These are phyloP conservation scores for Silurus lanzhouensis DNA, from an alignment of 2,797 vertebrate species.

Conservation along the genomic window DNA sequence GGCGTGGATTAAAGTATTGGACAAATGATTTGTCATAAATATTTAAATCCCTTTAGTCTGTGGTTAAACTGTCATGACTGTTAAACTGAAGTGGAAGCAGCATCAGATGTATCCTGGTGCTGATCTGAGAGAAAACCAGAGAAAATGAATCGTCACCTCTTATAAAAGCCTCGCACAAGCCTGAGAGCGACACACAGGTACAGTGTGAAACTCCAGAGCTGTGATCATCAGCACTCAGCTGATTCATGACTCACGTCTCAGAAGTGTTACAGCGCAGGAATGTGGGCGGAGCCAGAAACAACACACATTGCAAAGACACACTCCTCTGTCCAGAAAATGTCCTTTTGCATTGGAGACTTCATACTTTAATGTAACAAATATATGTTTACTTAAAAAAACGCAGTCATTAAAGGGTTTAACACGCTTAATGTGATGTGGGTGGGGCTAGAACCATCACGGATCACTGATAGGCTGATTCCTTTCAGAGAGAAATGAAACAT, in stretches of 20 bases:
- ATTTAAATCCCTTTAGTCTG: background rate
- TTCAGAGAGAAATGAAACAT: background rate
- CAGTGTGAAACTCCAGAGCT: background rate
- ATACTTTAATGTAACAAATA: background rate
- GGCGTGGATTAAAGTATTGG: background rate
- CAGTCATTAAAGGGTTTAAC: background rate
- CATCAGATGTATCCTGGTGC: background rate
- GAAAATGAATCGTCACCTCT: background rate
- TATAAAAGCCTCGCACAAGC: background rate
- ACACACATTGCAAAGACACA: background rate
- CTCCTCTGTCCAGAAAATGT: background rate
- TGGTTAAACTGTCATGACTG: background rate
- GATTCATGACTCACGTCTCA: background rate
- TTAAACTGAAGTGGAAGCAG: background rate
- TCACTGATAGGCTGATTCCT: background rate
- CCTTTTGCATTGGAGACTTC: background rate
- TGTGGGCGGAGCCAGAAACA: background rate
- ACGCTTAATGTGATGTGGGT: background rate
- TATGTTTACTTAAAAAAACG: background rate
- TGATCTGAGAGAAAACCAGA: background rate
- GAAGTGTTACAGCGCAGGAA: background rate
- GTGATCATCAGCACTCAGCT: background rate
- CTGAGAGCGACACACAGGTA: conserved; percentile 9
- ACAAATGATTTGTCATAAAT: background rate
- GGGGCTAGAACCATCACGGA: background rate